Evolutionary conservation across 2,888 invertebrate species (phyloP).

Genomic region (Caradrina kadenii): DNA sequence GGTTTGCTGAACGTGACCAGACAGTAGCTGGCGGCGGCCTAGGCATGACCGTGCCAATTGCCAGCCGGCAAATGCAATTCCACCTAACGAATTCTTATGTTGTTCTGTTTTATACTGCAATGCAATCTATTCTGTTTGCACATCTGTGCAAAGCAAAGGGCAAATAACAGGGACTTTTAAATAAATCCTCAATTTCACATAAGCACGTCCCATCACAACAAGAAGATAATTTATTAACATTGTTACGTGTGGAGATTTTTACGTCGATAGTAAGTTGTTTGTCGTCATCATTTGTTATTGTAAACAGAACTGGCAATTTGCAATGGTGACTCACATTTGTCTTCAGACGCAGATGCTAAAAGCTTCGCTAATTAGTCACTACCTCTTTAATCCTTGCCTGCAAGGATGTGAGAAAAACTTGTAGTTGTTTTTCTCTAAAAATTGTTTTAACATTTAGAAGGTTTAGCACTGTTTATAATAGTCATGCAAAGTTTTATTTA

Average conservation of each 20-base stretch:
- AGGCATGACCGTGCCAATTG: slow-evolving; percentile 80
- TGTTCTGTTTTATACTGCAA: slow-evolving; percentile 51
- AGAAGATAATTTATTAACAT: slow-evolving; percentile 47
- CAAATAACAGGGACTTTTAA: slow-evolving; percentile 39
- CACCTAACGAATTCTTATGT: slow-evolving; percentile 68
- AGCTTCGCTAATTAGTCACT: slow-evolving; percentile 69
- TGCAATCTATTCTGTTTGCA: slow-evolving; percentile 54
- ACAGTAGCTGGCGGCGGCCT: slow-evolving; percentile 76
- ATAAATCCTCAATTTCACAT: slow-evolving; percentile 40
- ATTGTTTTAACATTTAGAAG: not conserved
- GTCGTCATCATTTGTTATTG: slow-evolving; percentile 79
- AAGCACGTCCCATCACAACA: slow-evolving; percentile 47
- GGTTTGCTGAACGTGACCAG: slow-evolving; percentile 90
- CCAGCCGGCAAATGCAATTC: slow-evolving; percentile 72
- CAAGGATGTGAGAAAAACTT: slow-evolving; percentile 59
- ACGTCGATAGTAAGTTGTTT: slow-evolving; percentile 65
- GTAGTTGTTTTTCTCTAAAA: slow-evolving; percentile 7
- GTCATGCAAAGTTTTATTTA: slow-evolving; percentile 6
- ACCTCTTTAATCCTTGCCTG: slow-evolving; percentile 61
- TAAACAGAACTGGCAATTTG: slow-evolving; percentile 78
- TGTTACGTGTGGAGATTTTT: slow-evolving; percentile 45
- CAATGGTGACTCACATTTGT: slow-evolving; percentile 71
- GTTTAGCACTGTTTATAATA: slow-evolving; percentile 10
- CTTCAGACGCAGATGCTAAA: slow-evolving; percentile 70
- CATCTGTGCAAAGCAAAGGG: slow-evolving; percentile 42